Evolutionary conservation across 2,888 invertebrate species (phyloP), one percentile per base, ranked within the genome.

Genomic region (Lasioglossum morio): DNA sequence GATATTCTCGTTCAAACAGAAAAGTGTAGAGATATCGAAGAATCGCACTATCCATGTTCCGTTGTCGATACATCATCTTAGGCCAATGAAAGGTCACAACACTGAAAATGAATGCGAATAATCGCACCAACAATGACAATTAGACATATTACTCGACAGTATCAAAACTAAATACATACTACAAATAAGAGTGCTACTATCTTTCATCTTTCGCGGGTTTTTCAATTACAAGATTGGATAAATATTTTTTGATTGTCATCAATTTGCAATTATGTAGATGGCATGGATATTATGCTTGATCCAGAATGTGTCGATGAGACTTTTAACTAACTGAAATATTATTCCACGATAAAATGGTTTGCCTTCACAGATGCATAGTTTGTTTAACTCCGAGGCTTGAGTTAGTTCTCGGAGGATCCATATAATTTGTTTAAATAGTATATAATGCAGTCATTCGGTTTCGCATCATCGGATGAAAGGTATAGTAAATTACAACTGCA

Each of bases 1-100:
- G 77, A 84, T 86, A 81, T 66, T 78, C 63, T 16, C 63, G 23
- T 40, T 66, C 23, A 57, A 37, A 77, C 46, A 46, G 43, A 66
- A 75, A 84, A 77, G 46, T 75, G 23, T 14, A 72, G 30, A 30
- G 66, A 70, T 23, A 53, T 70, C 16, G 46, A 34, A 37, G 34
- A 53, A 69, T 70, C 70, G n/a, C 40, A 37, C 66, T 70, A 40
- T 37, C 12, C 69, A 46, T 30, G 30, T 46, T 72, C 57, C 60
- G 27, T 66, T n/a, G 30, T 16, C 34, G 30, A 23, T 72, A 46
- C 34, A 34, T 72, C 34, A 76, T 76, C 30, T 14, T 14, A 19
- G 16, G 27, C 14, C 53, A 70, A 53, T 27, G 23, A 23, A 4
- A 7, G 19, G 37, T 37, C 69, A 12, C 30, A 57, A 37, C 12